Base-by-base conservation (phyloP, 2,888 invertebrate species). In the Pachliopta kotzebuea region DNA sequence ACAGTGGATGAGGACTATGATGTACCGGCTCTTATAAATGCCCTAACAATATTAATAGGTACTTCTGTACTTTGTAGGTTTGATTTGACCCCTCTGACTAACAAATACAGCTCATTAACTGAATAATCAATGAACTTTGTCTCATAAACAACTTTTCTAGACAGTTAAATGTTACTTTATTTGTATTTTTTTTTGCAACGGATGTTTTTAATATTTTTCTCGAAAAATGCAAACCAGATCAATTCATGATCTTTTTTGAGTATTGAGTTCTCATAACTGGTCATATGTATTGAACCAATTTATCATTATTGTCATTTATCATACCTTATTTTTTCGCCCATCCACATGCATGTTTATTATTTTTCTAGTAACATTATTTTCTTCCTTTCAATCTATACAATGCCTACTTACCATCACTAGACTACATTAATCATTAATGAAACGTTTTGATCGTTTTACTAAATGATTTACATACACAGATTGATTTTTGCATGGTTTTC, bases 1-100 rank as follows among this genome's bases (percentile, higher is more conserved):
- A 77, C 94, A 95, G 95, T 94, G 85, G 94, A 94, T 85, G 93
- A 92, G 77, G 94, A 94, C 81, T 95, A 93, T 94, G 93, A 94
- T 87, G 93, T 95, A 90, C 92, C 94, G 83, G 94, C 95, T 81
- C 94, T 95, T 90, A 92, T 94, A 92, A 94, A 94, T 84, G 95
- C 94, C 92, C 93, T 95, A 93, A 93, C 93, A 82, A 94, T 94
- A 91, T 86, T 93, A 82, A 93, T 94, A 94, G 94, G 94, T 94
- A 93, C 80, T 76, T 76, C 68, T 70, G 49, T 65, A 31, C 71
- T 68, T 73, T 71, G 75, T 81, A 78, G 77, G 80, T 82, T 81
- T 84, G 78, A 73, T 83, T 85, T 81, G 72, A 75, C 77, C 80
- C 77, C 74, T 60, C 69, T 79, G 74, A 76, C 74, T 81, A 82